A percentile compares a stretch with the other conserved stretches of the same genome.
These are phyloP conservation scores for Papilio polyxenes DNA, from an alignment of 1,140 invertebrate genomes.

Conservation along the genomic window DNA sequence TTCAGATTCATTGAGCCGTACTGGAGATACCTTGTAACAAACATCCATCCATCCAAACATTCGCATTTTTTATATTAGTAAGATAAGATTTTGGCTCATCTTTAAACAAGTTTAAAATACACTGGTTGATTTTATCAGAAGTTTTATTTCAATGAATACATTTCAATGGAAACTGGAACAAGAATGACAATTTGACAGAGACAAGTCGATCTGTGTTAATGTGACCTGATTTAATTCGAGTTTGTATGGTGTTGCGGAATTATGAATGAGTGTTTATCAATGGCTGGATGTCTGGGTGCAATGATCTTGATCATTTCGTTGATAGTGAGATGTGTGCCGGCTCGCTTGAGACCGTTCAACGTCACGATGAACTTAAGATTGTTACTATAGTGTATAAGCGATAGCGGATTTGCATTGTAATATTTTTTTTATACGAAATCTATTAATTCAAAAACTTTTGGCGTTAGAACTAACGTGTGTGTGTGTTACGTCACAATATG, in stretches of 20 bases:
- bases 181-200: neutral
- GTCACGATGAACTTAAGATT: neutral
- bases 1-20: too few relatives aligned
- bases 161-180: neutral
- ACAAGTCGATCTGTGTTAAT: neutral
- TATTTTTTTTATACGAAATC: too few relatives aligned
- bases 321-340: neutral
- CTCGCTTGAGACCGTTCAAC: neutral
- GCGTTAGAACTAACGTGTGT: too few relatives aligned
- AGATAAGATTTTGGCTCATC: too few relatives aligned
- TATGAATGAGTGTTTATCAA: conserved; percentile 30
- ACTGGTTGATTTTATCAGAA: neutral
- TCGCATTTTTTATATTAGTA: too few relatives aligned
- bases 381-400: neutral
- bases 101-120: neutral
- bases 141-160: neutral
- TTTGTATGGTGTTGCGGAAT: neutral
- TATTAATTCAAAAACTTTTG: too few relatives aligned
- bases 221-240: neutral
- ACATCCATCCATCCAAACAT: too few relatives aligned
- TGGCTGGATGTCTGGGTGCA: conserved; percentile 4
- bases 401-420: neutral
- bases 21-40: too few relatives aligned
- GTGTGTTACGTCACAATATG: too few relatives aligned
- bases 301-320: conserved; percentile 1